Conservation (phyloP, 2,888 invertebrate genomes). For the Argynnis bischoffii region DNA sequence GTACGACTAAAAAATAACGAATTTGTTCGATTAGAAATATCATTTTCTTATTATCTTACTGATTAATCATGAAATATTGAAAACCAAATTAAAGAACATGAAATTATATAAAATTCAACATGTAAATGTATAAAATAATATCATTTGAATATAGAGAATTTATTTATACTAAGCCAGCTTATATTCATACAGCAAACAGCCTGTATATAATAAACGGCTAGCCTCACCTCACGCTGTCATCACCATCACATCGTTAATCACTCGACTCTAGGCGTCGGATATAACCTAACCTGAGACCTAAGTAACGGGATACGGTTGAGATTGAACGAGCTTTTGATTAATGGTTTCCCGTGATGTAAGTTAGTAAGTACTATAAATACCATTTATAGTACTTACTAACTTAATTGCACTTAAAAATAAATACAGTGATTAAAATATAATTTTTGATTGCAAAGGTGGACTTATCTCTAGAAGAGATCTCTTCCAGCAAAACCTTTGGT, state of each 20-base stretch:
- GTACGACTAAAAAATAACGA: not conserved
- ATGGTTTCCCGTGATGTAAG: constrained; percentile 25
- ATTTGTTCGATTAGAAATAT: constrained; percentile 37
- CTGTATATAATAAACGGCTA: constrained; percentile 57
- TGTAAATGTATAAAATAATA: no score
- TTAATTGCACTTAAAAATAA: no score
- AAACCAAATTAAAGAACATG: no score
- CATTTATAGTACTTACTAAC: no score
- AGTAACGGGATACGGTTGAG: constrained; percentile 40
- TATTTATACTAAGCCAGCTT: not conserved
- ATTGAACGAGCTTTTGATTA: constrained; percentile 41
- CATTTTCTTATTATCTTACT: not conserved
- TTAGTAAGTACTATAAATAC: no score
- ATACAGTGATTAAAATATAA: no score
- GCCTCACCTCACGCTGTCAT: constrained; percentile 68
- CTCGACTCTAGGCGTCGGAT: constrained; percentile 61
- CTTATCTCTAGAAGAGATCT: no score
- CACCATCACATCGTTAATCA: constrained; percentile 75
- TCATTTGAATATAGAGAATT: no score
- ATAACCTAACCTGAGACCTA: constrained; percentile 55
- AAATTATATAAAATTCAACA: no score
- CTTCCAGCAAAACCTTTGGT: no score
- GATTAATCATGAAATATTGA: no score
- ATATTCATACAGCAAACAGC: constrained; percentile 42
- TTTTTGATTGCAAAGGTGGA: no score